A percentile compares a stretch with the other conserved stretches of the same genome.
phyloP scores from a whole-genome alignment of 2,888 invertebrate genomes.

The Trypoxylon attenuatum region DNA sequence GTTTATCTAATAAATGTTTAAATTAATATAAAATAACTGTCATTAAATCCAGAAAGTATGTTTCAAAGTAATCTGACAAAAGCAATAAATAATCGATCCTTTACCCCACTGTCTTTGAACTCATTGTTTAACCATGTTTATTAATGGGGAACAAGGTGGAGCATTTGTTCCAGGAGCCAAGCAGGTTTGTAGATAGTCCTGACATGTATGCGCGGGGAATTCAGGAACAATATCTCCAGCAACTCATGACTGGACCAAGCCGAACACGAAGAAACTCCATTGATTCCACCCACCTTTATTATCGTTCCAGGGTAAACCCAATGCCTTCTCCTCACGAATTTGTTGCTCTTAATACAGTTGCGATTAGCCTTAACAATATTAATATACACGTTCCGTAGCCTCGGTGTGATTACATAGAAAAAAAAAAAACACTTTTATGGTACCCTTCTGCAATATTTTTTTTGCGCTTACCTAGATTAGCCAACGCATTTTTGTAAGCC shows the following conservation, averaged over 20 bases:
- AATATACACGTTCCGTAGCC: slow-evolving; percentile 51
- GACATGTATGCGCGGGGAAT: slow-evolving; percentile 60
- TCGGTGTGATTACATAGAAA: slow-evolving; percentile 68
- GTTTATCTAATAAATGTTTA: too few relatives aligned
- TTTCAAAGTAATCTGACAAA: too few relatives aligned
- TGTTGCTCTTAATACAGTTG: slow-evolving; percentile 25
- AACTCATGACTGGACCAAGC: slow-evolving; percentile 31
- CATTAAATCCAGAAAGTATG: too few relatives aligned
- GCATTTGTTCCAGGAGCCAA: slow-evolving; percentile 67
- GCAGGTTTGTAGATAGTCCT: slow-evolving; percentile 65
- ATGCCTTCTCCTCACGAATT: slow-evolving; percentile 27
- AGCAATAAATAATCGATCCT: too few relatives aligned
- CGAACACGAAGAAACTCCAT: slow-evolving; percentile 66
- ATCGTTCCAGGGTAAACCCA: slow-evolving; percentile 71
- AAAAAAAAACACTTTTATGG: slow-evolving; percentile 18
- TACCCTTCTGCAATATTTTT: background rate
- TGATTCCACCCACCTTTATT: slow-evolving; percentile 68
- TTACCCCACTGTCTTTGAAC: too few relatives aligned
- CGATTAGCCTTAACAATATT: slow-evolving; percentile 30
- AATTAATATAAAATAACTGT: too few relatives aligned
- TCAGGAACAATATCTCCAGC: slow-evolving; percentile 58
- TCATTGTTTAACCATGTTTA: background rate
- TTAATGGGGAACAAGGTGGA: slow-evolving; percentile 38
- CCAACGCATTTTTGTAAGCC: too few relatives aligned
- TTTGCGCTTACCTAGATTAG: slow-evolving; percentile 3